Conservation (phyloP, 92 coral and sea anemone genomes). For the Zoanthus sansibaricus region DNA sequence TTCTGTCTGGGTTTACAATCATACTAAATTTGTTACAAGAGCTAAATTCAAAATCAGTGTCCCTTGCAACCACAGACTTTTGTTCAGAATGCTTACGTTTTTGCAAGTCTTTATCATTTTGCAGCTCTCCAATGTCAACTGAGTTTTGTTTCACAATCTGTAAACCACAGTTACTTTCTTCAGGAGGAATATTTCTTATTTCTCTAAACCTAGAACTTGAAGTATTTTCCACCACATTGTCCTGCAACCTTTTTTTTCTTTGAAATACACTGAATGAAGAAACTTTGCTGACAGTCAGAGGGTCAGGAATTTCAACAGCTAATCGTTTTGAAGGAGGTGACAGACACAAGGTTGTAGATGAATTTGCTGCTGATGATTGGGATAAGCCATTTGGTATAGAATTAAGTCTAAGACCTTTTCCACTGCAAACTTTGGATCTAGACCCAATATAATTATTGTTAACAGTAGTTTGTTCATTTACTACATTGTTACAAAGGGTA, state of each 20-base stretch:
- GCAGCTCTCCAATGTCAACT: background rate
- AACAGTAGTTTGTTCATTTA: background rate
- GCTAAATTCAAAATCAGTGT: background rate
- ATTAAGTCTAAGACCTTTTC: background rate
- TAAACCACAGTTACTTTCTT: background rate
- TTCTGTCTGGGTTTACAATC: background rate
- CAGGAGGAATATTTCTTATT: background rate
- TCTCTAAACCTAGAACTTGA: background rate
- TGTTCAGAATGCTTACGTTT: background rate
- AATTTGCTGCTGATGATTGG: background rate
- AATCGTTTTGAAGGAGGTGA: conserved; percentile 40
- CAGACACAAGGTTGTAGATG: background rate
- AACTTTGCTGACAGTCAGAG: background rate
- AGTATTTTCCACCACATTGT: background rate
- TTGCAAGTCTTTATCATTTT: background rate
- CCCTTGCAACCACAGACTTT: background rate
- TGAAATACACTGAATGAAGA: background rate
- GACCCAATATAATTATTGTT: background rate
- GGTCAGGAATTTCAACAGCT: background rate
- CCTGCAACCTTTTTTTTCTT: background rate
- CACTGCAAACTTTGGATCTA: background rate
- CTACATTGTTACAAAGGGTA: conserved; percentile 8
- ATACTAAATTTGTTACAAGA: background rate
- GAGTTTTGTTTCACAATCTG: conserved; percentile 1
- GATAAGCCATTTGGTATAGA: conserved; percentile 1